Evolutionary conservation across 2,888 invertebrate species (phyloP).

Genomic region (Cyaniris semiargus): DNA sequence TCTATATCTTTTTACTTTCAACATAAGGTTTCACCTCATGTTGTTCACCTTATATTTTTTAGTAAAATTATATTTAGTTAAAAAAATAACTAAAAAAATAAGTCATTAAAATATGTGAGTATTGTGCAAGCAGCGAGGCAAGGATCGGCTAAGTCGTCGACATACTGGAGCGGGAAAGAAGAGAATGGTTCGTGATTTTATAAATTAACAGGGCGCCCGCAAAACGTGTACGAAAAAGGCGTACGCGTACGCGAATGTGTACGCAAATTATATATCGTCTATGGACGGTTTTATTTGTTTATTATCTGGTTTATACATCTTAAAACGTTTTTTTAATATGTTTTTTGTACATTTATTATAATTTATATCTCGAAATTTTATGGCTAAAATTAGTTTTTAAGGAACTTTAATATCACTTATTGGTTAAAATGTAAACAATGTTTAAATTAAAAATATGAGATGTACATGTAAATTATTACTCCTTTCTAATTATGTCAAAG

Average conservation of each 20-base stretch:
- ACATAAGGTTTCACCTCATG: no score
- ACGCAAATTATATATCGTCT: not conserved
- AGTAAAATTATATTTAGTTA: not conserved
- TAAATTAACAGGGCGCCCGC: constrained; percentile 23
- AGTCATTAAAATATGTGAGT: constrained; percentile 51
- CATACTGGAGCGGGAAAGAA: constrained; percentile 76
- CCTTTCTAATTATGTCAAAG: not conserved
- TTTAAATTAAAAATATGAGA: not conserved
- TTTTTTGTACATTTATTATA: not conserved
- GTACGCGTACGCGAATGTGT: not conserved
- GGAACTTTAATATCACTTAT: not conserved
- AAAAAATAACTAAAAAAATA: not conserved
- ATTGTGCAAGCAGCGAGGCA: constrained; percentile 77
- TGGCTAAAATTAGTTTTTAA: no score
- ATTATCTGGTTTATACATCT: no score
- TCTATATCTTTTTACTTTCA: no score
- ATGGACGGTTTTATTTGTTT: no score
- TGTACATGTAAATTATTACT: not conserved
- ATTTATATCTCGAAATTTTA: not conserved
- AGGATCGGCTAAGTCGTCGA: constrained; percentile 73
- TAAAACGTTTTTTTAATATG: not conserved
- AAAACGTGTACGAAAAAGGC: constrained; percentile 38
- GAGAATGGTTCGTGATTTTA: constrained; percentile 70
- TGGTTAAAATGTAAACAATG: not conserved
- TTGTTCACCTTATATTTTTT: no score